Evolutionary conservation across 2,113 vertebrate genomes (phyloP).

Genomic region (Azemiops feae): DNA sequence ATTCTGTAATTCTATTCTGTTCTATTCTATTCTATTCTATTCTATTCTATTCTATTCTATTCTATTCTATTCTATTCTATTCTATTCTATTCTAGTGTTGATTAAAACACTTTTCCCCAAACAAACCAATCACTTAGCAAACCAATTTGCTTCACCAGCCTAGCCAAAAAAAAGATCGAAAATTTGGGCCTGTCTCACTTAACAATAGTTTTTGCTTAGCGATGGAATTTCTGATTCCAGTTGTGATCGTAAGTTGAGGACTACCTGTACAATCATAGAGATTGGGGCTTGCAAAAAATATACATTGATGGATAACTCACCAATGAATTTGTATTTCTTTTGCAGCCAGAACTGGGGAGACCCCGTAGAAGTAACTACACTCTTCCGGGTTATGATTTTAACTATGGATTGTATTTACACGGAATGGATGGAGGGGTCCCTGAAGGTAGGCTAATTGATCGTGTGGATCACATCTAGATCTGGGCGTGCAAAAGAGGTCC

Average conservation of each 20-base stretch:
- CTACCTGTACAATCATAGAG: too few species aligned
- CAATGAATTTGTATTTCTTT: neutral
- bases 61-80: too few species aligned
- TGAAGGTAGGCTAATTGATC: constrained; percentile 67
- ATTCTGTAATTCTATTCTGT: too few species aligned
- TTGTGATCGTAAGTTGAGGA: neutral
- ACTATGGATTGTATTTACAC: constrained; percentile 67
- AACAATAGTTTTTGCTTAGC: neutral
- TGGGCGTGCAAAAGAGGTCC: neutral
- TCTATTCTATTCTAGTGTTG: neutral
- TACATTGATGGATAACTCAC: neutral
- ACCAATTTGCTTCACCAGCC: neutral
- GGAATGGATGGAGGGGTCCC: constrained; percentile 77
- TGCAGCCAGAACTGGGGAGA: constrained; percentile 77
- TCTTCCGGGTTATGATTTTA: constrained; percentile 74
- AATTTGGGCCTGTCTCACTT: neutral
- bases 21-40: too few species aligned
- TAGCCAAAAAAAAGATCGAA: neutral
- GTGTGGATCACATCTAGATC: neutral
- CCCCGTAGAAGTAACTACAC: constrained; percentile 65
- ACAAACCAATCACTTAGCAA: neutral
- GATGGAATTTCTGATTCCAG: neutral
- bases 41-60: too few species aligned
- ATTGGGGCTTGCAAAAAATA: neutral
- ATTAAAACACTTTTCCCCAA: neutral